phyloP scores from a whole-genome alignment of 1,140 invertebrate genomes.

The Drosophila aff. region DNA sequence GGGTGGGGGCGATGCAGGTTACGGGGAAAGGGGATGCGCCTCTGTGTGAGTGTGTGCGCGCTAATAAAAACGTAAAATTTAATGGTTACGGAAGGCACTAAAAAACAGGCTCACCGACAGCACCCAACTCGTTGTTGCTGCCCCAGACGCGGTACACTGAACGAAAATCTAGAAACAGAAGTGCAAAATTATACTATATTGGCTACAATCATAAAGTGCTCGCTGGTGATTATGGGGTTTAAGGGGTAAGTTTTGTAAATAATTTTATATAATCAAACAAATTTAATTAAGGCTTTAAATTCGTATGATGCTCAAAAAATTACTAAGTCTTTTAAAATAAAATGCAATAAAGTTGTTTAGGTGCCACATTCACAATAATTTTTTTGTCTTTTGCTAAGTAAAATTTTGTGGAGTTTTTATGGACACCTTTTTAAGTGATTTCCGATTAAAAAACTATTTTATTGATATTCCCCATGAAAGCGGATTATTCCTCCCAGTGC shows the following conservation, averaged over 20 bases:
- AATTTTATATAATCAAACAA: neutral
- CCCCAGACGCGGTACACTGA: conserved; percentile 14
- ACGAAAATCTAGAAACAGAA: neutral
- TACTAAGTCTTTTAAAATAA: neutral
- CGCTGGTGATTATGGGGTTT: neutral
- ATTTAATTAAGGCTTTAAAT: neutral
- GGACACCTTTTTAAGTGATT: neutral
- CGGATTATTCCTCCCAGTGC: conserved; percentile 3
- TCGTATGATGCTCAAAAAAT: neutral
- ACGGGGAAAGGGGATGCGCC: neutral
- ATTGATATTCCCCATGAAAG: neutral
- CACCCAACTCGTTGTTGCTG: conserved; percentile 58
- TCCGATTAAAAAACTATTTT: neutral
- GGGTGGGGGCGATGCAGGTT: neutral
- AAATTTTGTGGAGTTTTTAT: neutral
- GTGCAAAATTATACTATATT: neutral
- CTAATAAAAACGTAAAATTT: conserved; percentile 84
- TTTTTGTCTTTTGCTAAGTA: neutral
- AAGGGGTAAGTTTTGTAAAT: no score
- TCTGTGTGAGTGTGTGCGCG: conserved; percentile 54
- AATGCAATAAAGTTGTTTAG: neutral
- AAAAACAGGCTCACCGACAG: conserved; percentile 82
- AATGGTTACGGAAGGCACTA: conserved; percentile 84
- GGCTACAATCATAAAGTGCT: neutral
- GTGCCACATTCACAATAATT: neutral